phyloP scores from a whole-genome alignment of 1,140 invertebrate genomes.

The Lucilia cuprina region DNA sequence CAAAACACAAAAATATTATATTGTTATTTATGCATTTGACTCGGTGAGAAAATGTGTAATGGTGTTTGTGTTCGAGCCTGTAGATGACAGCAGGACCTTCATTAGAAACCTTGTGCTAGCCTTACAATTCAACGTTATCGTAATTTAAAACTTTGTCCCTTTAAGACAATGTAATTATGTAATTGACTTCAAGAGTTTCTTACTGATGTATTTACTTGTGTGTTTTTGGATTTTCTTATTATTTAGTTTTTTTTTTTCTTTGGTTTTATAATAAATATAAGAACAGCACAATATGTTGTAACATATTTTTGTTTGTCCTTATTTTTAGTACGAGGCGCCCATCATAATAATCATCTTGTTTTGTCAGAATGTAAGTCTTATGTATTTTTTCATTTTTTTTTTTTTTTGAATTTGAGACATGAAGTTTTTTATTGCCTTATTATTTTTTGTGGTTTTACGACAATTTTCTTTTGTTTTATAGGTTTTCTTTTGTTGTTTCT shows the following conservation, averaged over 20 bases:
- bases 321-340: background rate
- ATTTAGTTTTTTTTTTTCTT: background rate
- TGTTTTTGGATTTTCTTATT: background rate
- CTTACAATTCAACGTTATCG: background rate
- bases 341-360: background rate
- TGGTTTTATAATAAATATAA: background rate
- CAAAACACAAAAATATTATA: background rate
- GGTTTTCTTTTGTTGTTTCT: background rate
- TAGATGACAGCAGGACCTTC: background rate
- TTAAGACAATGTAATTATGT: background rate
- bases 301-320: background rate
- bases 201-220: background rate
- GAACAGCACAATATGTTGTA: background rate
- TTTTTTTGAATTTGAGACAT: background rate
- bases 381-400: background rate
- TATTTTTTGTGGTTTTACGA: background rate
- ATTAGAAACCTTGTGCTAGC: background rate
- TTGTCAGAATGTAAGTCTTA: background rate
- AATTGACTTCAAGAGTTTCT: background rate
- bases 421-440: background rate
- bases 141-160: background rate
- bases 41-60: background rate
- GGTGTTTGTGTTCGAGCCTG: background rate
- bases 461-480: background rate
- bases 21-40: background rate